Conservation (phyloP, 2,113 vertebrate genomes). For the Misgurnus mizolepis region DNA sequence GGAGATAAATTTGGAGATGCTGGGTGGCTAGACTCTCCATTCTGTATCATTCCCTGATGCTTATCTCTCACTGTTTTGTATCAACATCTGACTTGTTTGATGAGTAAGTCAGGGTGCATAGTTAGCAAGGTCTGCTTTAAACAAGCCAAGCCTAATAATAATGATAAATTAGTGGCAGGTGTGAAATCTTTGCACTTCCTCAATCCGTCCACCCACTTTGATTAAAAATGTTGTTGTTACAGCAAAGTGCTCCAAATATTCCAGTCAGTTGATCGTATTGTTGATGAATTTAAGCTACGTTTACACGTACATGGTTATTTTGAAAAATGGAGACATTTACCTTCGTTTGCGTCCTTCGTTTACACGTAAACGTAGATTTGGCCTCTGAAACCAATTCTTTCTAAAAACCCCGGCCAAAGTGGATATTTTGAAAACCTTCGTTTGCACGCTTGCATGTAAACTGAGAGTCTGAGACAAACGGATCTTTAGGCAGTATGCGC, state of each 20-base stretch:
- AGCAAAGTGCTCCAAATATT: neutral
- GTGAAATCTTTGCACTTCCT: constrained; percentile 2
- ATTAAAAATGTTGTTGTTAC: neutral
- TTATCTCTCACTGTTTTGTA: neutral
- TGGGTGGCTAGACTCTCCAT: constrained; percentile 24
- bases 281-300: neutral
- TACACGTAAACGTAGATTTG: too few species aligned
- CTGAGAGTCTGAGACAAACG: too few species aligned
- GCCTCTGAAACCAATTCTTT: too few species aligned
- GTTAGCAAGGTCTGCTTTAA: neutral
- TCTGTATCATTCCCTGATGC: neutral
- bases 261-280: neutral
- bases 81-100: neutral
- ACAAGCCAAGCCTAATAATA: constrained; percentile 1
- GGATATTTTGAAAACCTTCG: too few species aligned
- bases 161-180: neutral
- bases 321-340: too few species aligned
- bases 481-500: too few species aligned
- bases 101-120: neutral
- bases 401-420: too few species aligned
- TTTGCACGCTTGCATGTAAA: too few species aligned
- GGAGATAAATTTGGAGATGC: constrained; percentile 44
- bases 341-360: too few species aligned
- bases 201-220: neutral
- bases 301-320: too few species aligned